Evolutionary conservation across 2,888 invertebrate genomes (phyloP).

Genomic region (Chloromyia formosa): DNA sequence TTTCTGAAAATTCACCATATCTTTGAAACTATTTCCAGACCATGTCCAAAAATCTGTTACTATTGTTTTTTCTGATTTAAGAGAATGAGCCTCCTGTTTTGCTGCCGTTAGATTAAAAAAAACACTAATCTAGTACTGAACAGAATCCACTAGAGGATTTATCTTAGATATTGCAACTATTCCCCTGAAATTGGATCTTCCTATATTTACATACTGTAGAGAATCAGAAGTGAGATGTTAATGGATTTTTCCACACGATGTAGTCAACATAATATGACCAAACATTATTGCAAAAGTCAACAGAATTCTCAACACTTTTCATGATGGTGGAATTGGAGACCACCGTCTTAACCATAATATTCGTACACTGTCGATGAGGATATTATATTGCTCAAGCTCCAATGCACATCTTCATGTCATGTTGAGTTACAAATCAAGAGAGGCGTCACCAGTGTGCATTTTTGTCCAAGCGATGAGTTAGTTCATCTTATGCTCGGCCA

Average conservation of each 20-base stretch:
- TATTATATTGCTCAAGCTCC: neutral
- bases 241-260: constrained; percentile 10
- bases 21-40: no score
- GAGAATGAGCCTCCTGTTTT: no score
- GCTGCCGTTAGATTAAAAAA: no score
- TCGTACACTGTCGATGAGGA: neutral
- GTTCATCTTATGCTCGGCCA: constrained; percentile 14
- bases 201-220: neutral
- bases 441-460: neutral
- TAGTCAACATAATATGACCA: neutral
- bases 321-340: no score
- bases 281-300: neutral
- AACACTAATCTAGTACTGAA: no score
- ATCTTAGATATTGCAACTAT: no score
- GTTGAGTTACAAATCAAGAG: neutral
- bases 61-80: no score
- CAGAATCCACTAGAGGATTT: no score
- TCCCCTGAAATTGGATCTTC: neutral
- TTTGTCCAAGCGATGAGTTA: neutral
- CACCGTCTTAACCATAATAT: neutral
- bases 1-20: no score
- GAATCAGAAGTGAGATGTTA: neutral
- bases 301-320: neutral
- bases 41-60: no score
- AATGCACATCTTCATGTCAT: neutral